Evolutionary conservation across 2,113 vertebrate species (phyloP).

Genomic region (Pachypanchax playfairii): DNA sequence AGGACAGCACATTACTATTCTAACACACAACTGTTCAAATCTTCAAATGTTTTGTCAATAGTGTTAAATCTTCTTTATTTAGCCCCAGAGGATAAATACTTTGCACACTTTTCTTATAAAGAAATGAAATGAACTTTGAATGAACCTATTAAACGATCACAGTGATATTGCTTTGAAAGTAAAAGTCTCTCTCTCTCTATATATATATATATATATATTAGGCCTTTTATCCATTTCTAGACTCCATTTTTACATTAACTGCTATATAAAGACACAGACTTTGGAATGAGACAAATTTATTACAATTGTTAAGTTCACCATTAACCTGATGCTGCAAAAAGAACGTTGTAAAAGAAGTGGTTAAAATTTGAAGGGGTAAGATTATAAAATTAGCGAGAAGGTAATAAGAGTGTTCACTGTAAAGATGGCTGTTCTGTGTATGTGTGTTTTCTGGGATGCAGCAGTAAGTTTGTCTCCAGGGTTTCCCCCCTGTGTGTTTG

Average conservation of each 20-base stretch:
- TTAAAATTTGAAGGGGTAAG: slow-evolving; percentile 8
- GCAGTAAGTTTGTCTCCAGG: slow-evolving; percentile 58
- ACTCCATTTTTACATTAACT: slow-evolving; percentile 14
- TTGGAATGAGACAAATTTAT: too few relatives aligned
- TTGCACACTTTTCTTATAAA: slow-evolving; percentile 55
- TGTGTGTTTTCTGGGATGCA: slow-evolving; percentile 54
- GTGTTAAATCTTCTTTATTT: slow-evolving; percentile 73
- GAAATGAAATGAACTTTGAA: slow-evolving; percentile 63
- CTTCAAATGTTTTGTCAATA: slow-evolving; percentile 71
- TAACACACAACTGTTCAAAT: slow-evolving; percentile 54
- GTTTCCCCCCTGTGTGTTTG: slow-evolving; percentile 46
- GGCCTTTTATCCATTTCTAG: slow-evolving; percentile 9
- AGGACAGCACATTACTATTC: slow-evolving; percentile 63
- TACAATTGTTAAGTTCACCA: background rate
- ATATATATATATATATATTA: background rate
- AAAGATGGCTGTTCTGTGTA: slow-evolving; percentile 34
- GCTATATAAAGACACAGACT: background rate
- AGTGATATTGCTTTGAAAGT: slow-evolving; percentile 32
- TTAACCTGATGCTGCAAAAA: slow-evolving; percentile 6
- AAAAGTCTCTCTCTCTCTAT: slow-evolving; percentile 15
- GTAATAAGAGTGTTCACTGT: slow-evolving; percentile 30
- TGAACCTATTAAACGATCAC: slow-evolving; percentile 55
- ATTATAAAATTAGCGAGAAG: slow-evolving; percentile 26
- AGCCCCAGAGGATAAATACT: slow-evolving; percentile 59
- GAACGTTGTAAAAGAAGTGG: slow-evolving; percentile 15